These are phyloP conservation scores for Perca flavescens DNA, from an alignment of 2,113 vertebrate genomes.

Conservation along the genomic window DNA sequence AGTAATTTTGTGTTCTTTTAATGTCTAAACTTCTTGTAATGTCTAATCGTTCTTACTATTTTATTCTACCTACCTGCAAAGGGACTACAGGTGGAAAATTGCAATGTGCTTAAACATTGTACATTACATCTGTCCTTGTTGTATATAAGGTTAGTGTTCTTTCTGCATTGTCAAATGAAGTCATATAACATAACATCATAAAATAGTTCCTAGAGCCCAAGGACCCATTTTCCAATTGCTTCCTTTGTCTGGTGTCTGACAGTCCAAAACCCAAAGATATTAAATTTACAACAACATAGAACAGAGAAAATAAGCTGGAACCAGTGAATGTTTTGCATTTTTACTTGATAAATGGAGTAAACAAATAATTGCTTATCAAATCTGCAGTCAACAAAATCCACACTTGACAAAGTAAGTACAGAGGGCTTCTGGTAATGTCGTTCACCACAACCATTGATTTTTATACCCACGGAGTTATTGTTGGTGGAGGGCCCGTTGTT, in stretches of 20 bases:
- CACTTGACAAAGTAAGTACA: not conserved
- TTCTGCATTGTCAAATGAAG: no score
- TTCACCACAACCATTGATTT: not conserved
- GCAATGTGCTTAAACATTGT: no score
- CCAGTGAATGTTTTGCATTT: not conserved
- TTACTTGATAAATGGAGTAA: not conserved
- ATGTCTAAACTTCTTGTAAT: no score
- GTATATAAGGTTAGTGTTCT: no score
- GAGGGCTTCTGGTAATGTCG: not conserved
- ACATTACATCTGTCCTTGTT: no score
- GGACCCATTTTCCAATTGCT: not conserved
- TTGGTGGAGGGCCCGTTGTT: slow-evolving; percentile 19
- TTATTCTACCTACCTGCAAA: no score
- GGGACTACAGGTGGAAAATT: no score
- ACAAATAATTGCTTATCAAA: not conserved
- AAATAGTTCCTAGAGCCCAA: not conserved
- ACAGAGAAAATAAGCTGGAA: not conserved
- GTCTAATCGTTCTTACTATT: no score
- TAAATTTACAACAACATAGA: not conserved
- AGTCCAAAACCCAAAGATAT: not conserved
- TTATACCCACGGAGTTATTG: slow-evolving; percentile 60
- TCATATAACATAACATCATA: not conserved
- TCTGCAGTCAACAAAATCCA: not conserved
- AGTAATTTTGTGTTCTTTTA: not conserved
- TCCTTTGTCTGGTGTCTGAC: not conserved